phyloP scores from a whole-genome alignment of 1,140 invertebrate genomes.

The Acromyrmex charruanus region DNA sequence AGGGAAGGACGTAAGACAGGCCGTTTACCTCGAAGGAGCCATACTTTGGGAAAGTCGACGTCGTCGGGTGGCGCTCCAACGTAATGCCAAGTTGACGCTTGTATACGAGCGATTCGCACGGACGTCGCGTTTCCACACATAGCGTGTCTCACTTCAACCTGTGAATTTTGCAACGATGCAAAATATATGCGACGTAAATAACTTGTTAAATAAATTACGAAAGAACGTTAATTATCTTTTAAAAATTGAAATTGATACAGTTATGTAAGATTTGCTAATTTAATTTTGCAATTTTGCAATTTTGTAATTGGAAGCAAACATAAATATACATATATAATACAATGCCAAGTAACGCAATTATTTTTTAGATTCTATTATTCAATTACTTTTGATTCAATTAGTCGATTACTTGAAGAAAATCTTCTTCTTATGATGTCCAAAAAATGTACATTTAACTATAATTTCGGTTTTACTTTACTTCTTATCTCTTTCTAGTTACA shows the following conservation, averaged over 20 bases:
- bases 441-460: neutral
- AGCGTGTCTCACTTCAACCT: neutral
- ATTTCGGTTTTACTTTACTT: neutral
- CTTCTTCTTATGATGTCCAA: neutral
- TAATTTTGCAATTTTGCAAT: too few species aligned
- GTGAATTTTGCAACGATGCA: conserved; percentile 34
- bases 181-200: neutral
- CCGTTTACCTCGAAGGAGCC: conserved; percentile 70
- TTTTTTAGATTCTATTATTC: neutral
- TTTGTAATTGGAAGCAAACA: neutral
- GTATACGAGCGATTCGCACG: conserved; percentile 16
- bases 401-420: neutral
- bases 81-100: conserved; percentile 42
- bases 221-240: neutral
- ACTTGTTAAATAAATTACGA: neutral
- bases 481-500: neutral
- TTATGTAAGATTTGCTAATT: neutral
- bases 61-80: conserved; percentile 46
- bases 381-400: neutral
- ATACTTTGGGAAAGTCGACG: conserved; percentile 67
- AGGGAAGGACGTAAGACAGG: conserved; percentile 57
- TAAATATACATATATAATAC: neutral
- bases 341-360: neutral
- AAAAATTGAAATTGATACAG: neutral
- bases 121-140: neutral